These are phyloP conservation scores for Uropetala carovei DNA, from an alignment of 2,888 invertebrate species.

Conservation along the genomic window DNA sequence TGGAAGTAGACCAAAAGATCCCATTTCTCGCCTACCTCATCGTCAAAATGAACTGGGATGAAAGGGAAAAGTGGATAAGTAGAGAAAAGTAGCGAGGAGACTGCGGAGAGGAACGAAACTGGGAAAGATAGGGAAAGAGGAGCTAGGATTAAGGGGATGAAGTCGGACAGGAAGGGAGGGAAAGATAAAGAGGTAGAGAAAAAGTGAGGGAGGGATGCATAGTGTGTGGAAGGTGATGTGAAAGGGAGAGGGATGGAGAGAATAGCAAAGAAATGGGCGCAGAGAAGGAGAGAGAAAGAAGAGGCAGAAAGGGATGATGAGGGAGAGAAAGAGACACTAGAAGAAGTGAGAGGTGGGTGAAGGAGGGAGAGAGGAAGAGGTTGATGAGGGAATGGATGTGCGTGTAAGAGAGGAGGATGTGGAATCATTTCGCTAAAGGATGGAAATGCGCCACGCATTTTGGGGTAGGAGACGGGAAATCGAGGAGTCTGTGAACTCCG, in stretches of 20 bases:
- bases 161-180: not conserved
- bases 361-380: not conserved
- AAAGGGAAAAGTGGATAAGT: not conserved
- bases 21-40: not conserved
- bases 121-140: not conserved
- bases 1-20: conserved; percentile 9
- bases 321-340: not conserved
- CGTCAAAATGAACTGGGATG: conserved; percentile 12
- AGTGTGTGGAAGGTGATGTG: too few species aligned
- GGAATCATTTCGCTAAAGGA: not conserved
- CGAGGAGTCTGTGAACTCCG: not conserved
- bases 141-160: not conserved
- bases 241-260: too few species aligned
- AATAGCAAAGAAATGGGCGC: too few species aligned
- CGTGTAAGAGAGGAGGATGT: too few species aligned
- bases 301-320: not conserved
- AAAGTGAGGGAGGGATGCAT: too few species aligned
- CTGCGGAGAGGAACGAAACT: not conserved
- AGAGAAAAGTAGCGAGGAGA: not conserved
- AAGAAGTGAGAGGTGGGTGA: not conserved
- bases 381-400: not conserved
- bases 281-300: not conserved
- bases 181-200: too few species aligned
- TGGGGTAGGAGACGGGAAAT: not conserved
- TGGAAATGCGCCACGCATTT: not conserved